A percentile compares a stretch with the other conserved stretches of the same genome.
phyloP scores from a whole-genome alignment of 1,140 invertebrate species.

The Brachionus asplanchnoidis region DNA sequence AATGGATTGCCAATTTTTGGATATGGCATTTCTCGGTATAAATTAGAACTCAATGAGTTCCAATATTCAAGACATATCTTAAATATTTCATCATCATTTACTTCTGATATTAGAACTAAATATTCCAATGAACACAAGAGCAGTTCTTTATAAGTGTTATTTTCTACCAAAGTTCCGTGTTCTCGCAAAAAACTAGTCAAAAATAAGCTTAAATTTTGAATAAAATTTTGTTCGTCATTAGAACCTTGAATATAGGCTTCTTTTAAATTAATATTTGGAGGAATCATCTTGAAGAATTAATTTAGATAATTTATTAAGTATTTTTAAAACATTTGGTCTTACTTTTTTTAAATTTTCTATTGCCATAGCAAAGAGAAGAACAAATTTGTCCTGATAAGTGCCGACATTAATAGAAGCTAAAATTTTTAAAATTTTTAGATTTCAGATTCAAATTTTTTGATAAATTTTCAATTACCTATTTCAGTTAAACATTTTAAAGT shows the following conservation, averaged over 20 bases:
- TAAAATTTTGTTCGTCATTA: conserved; percentile 97
- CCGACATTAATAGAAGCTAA: conserved; percentile 45
- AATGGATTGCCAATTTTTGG: conserved; percentile 43
- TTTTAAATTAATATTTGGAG: conserved; percentile 52
- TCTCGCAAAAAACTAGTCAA: conserved; percentile 93
- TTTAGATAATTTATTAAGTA: not conserved
- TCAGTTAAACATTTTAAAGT: conserved; percentile 96
- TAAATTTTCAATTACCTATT: conserved; percentile 60
- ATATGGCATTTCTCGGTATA: conserved; percentile 55
- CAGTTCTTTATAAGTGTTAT: conserved; percentile 8
- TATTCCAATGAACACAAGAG: conserved; percentile 73
- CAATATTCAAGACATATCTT: conserved; percentile 99
- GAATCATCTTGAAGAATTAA: not conserved
- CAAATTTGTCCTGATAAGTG: conserved; percentile 40
- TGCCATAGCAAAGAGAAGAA: conserved; percentile 6
- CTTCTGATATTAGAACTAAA: conserved; percentile 93
- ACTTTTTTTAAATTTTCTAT: conserved; percentile 1
- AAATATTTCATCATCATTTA: conserved; percentile 98
- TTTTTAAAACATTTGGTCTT: not conserved
- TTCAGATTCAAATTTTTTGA: not conserved
- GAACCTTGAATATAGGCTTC: conserved; percentile 83
- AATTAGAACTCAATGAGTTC: conserved; percentile 82
- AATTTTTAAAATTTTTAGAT: not conserved
- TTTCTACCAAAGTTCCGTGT: conserved; percentile 75
- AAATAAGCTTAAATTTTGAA: conserved; percentile 95